These are phyloP conservation scores for Oryzias javanicus DNA, from an alignment of 2,113 vertebrate species.

Conservation along the genomic window DNA sequence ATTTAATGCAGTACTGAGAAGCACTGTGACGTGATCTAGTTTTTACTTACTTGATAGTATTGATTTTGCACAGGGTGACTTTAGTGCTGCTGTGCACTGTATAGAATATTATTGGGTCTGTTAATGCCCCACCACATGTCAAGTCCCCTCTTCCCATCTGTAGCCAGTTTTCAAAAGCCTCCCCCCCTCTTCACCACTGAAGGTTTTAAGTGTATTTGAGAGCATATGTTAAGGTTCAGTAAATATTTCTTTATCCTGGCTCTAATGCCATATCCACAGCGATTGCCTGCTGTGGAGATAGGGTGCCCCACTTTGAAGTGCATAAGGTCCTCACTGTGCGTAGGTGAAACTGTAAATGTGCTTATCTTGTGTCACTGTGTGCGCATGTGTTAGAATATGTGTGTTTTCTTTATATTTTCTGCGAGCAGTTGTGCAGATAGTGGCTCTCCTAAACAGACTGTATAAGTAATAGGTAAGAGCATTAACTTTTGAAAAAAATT, in stretches of 20 bases:
- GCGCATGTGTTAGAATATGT: conserved; percentile 25
- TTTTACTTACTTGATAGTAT: too few species aligned
- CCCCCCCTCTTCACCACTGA: conserved; percentile 8
- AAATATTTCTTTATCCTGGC: conserved; percentile 59
- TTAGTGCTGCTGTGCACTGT: not conserved
- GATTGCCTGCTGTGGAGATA: conserved; percentile 49
- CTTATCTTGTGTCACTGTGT: conserved; percentile 59
- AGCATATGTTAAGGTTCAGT: conserved; percentile 56
- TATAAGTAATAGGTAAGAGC: conserved; percentile 34
- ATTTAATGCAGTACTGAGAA: too few species aligned
- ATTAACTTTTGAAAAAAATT: conserved; percentile 42
- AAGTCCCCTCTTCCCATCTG: conserved; percentile 18
- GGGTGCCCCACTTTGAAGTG: conserved; percentile 63
- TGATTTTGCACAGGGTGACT: too few species aligned
- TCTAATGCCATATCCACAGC: conserved; percentile 52
- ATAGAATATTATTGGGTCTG: conserved; percentile 19
- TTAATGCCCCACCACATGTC: conserved; percentile 16
- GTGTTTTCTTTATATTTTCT: conserved; percentile 49
- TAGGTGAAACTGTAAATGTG: conserved; percentile 66
- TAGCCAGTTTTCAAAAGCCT: conserved; percentile 37
- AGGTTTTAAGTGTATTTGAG: conserved; percentile 48
- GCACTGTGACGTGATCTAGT: too few species aligned
- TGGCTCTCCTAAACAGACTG: conserved; percentile 46
- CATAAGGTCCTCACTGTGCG: conserved; percentile 54
- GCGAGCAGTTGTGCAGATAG: conserved; percentile 55